Percentiles rank a stretch among this genome's conserved stretches.
phyloP scores from a whole-genome alignment of 2,797 vertebrate species.

The Crocodylus rhombifer region DNA sequence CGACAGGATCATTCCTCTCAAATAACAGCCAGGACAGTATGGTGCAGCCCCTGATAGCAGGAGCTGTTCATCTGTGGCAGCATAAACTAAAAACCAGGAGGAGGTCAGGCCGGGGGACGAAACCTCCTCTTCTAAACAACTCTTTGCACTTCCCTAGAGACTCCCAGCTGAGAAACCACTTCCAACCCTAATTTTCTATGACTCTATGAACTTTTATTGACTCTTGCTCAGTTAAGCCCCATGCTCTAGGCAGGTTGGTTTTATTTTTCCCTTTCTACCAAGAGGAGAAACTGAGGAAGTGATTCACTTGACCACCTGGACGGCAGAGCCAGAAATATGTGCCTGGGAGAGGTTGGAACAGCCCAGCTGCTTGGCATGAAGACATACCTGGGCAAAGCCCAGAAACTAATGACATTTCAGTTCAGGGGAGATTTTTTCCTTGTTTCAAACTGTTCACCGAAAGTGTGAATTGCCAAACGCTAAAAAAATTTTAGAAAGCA shows the following conservation, averaged over 20 bases:
- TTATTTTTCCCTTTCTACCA: neutral
- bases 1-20: no score
- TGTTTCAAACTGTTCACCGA: rapidly evolving
- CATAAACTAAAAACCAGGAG: neutral
- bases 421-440: neutral
- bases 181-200: no score
- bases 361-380: conserved; percentile 57
- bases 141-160: neutral
- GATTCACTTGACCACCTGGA: neutral
- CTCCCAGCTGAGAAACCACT: neutral
- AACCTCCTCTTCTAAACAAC: neutral
- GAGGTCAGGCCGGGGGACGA: neutral
- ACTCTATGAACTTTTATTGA: neutral
- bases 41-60: no score
- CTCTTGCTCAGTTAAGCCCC: neutral
- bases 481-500: neutral
- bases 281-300: neutral
- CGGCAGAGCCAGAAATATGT: conserved; percentile 35
- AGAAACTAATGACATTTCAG: rapidly evolving
- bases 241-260: neutral
- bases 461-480: rapidly evolving
- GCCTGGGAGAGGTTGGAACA: conserved; percentile 62
- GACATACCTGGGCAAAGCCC: neutral
- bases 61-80: neutral
- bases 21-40: no score